phyloP scores from a whole-genome alignment of 2,797 vertebrate species.

The Oryzias sinensis region DNA sequence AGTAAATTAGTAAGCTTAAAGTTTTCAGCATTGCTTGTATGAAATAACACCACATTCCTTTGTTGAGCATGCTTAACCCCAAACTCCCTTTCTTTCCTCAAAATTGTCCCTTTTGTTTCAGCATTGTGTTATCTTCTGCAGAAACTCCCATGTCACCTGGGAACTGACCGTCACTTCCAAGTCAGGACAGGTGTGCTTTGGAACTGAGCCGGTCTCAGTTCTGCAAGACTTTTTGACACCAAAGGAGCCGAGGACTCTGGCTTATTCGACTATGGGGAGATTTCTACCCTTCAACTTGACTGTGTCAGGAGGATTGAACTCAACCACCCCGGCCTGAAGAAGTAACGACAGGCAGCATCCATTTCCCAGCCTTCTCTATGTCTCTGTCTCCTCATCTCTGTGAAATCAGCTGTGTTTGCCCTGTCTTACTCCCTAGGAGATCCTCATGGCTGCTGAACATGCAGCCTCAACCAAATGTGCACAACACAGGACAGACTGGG shows the following conservation, averaged over 20 bases:
- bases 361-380: neutral
- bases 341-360: slow-evolving; percentile 70
- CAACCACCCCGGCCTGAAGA: slow-evolving; percentile 55
- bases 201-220: slow-evolving; percentile 74
- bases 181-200: slow-evolving; percentile 68
- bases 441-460: slow-evolving; percentile 81
- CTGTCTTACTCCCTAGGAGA: slow-evolving; percentile 74
- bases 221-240: slow-evolving; percentile 76
- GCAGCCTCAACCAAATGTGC: slow-evolving; percentile 44
- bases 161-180: slow-evolving; percentile 78
- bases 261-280: slow-evolving; percentile 68
- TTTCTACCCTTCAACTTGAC: slow-evolving; percentile 81
- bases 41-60: no score
- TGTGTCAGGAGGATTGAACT: slow-evolving; percentile 77
- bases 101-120: neutral
- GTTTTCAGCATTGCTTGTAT: no score
- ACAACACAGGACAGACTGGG: slow-evolving; percentile 70
- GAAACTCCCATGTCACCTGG: slow-evolving; percentile 75
- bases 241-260: slow-evolving; percentile 68
- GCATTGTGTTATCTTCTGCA: slow-evolving; percentile 32
- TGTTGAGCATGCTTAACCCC: no score
- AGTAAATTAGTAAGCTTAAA: no score
- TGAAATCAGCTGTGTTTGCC: slow-evolving; percentile 22
- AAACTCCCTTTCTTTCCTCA: neutral
- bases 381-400: slow-evolving; percentile 13